phyloP scores from a whole-genome alignment of 2,113 vertebrate species.

The Benthochromis sp. region DNA sequence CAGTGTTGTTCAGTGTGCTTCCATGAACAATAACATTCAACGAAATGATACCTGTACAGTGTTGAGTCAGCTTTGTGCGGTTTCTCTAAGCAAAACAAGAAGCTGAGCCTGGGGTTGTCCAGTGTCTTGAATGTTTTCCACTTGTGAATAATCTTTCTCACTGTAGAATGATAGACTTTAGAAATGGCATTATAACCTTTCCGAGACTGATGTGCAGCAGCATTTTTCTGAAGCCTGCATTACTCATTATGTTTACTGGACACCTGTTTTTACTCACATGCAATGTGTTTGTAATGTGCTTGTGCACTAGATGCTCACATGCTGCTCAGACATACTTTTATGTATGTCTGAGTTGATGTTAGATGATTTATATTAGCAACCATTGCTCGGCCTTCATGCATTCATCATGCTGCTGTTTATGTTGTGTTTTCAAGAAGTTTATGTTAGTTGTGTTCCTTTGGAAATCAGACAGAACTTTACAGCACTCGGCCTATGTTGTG shows the following conservation, averaged over 20 bases:
- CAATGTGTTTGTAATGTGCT: not conserved
- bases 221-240: accelerated
- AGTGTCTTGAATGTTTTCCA: not conserved
- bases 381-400: not conserved
- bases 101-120: too few relatives aligned
- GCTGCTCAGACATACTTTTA: not conserved
- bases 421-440: not conserved
- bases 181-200: not conserved
- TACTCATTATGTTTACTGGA: not conserved
- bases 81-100: too few relatives aligned
- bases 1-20: not conserved
- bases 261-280: not conserved
- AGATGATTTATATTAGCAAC: not conserved
- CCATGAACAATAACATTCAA: not conserved
- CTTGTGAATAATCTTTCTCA: not conserved
- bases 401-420: not conserved
- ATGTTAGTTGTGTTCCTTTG: not conserved
- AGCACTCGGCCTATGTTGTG: not conserved
- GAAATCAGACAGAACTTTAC: not conserved
- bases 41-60: not conserved
- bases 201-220: not conserved
- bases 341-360: not conserved
- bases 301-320: not conserved
- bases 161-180: not conserved
- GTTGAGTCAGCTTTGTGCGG: accelerated